phyloP scores from a whole-genome alignment of 2,888 invertebrate genomes.

The Rhingia rostrata region DNA sequence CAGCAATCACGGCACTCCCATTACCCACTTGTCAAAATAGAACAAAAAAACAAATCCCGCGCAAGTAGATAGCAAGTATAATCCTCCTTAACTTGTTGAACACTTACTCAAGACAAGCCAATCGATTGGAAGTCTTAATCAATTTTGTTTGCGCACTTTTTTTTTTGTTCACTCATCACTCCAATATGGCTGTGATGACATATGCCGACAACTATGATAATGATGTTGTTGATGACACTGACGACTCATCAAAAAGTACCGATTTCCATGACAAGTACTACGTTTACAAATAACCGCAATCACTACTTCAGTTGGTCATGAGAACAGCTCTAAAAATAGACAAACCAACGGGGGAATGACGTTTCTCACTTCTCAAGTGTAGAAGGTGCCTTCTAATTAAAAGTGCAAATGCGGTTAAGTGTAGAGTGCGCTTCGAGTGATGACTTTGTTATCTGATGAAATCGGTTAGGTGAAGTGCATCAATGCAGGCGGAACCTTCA shows the following conservation, averaged over 20 bases:
- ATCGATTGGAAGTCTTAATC: neutral
- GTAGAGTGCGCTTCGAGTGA: constrained; percentile 5
- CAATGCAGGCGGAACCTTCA: neutral
- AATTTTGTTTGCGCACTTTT: neutral
- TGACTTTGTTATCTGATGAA: constrained; percentile 20
- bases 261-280: constrained; percentile 19
- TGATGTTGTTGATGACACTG: neutral
- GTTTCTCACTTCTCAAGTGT: constrained; percentile 17
- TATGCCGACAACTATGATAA: neutral
- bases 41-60: constrained; percentile 19
- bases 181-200: neutral
- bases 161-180: neutral
- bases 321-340: constrained; percentile 59
- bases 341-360: constrained; percentile 5
- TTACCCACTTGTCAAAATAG: constrained; percentile 44
- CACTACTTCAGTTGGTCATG: constrained; percentile 8
- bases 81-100: constrained; percentile 7
- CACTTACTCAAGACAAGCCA: constrained; percentile 13
- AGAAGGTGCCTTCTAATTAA: constrained; percentile 24
- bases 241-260: constrained; percentile 25
- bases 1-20: constrained; percentile 9
- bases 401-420: constrained; percentile 34
- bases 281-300: constrained; percentile 27
- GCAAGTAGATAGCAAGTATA: constrained; percentile 7
- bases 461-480: constrained; percentile 6